Percentiles rank a stretch among this genome's conserved stretches.
Conservation (phyloP, 2,888 invertebrate species). For the Eristalis tenax region DNA sequence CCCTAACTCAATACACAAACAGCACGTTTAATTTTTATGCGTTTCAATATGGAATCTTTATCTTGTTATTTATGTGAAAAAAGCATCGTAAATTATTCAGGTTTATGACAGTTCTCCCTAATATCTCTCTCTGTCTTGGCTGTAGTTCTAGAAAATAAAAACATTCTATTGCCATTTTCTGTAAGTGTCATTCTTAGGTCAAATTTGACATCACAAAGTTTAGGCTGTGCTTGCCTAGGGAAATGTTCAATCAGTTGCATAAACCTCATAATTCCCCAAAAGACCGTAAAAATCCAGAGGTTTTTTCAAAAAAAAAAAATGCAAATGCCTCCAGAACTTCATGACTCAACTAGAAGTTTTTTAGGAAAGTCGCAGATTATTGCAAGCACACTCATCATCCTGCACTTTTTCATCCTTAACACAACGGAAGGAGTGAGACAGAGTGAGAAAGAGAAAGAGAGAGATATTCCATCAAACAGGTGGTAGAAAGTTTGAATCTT, state of each 20-base stretch:
- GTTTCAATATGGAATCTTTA: no score
- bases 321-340: neutral
- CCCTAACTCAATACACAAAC: neutral
- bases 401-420: neutral
- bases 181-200: no score
- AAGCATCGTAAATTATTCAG: no score
- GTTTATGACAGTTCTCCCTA: no score
- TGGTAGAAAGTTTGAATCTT: constrained; percentile 12
- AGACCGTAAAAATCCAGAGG: neutral
- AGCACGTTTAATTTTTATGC: no score
- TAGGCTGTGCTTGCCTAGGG: no score
- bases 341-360: constrained; percentile 16
- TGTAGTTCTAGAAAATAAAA: no score
- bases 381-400: neutral
- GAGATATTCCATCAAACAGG: constrained; percentile 40
- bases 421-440: neutral
- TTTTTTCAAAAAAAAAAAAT: neutral
- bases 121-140: no score
- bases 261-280: neutral
- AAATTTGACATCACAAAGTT: no score
- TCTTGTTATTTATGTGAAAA: no score
- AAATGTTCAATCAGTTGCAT: no score
- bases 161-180: no score
- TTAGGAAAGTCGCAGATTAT: neutral
- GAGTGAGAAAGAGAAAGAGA: neutral